A percentile compares a stretch with the other conserved stretches of the same genome.
Conservation (phyloP, 2,113 vertebrate species). For the Labeo rohita region DNA sequence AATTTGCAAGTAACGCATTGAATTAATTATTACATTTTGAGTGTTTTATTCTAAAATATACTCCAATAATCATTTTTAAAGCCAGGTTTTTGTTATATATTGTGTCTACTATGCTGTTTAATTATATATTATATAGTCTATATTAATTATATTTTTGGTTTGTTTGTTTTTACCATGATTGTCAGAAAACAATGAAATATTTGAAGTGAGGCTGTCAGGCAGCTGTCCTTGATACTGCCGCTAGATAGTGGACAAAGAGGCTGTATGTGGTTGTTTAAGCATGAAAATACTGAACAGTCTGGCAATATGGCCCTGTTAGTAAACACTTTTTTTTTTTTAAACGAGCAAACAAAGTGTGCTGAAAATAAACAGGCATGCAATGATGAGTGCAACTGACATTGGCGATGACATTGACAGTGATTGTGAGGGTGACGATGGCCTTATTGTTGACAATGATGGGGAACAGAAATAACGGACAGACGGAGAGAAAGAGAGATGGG, state of each 20-base stretch:
- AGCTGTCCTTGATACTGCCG: not conserved
- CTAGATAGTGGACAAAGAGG: not conserved
- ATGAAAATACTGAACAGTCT: not conserved
- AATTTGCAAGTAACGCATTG: too few species aligned
- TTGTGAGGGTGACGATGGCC: not conserved
- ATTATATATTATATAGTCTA: not conserved
- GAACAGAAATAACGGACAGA: constrained; percentile 23
- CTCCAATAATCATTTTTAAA: too few species aligned
- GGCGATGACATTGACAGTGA: constrained; percentile 24
- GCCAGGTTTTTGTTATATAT: not conserved
- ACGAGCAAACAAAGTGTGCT: not conserved
- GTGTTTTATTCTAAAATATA: too few species aligned
- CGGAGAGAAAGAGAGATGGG: constrained; percentile 17
- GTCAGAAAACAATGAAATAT: not conserved
- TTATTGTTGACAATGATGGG: constrained; percentile 35
- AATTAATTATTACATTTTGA: too few species aligned
- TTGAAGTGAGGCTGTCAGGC: not conserved
- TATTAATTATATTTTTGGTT: not conserved
- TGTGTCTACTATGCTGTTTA: not conserved
- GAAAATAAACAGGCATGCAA: not conserved
- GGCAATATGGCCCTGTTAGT: not conserved
- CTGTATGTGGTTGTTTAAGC: not conserved
- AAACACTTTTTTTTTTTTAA: not conserved
- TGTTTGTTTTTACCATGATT: not conserved
- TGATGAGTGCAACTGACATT: constrained; percentile 28